A percentile compares a stretch with the other conserved stretches of the same genome.
Conservation (phyloP, 2,113 vertebrate species). For the Anarhynchus alexandrinus region DNA sequence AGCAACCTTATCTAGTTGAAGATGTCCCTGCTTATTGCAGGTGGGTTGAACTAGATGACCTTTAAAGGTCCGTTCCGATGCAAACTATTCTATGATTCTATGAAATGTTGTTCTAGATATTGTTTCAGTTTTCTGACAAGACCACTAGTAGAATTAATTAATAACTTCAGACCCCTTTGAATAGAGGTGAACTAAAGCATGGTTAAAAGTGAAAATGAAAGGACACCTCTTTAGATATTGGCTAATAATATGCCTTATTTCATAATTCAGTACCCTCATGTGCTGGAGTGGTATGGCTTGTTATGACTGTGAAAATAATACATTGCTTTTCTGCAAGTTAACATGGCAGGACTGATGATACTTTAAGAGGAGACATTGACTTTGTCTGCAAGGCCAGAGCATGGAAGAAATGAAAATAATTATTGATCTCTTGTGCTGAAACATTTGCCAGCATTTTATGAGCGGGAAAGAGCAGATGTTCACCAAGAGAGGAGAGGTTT, state of each 20-base stretch:
- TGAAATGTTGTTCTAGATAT: not conserved
- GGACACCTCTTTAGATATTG: not conserved
- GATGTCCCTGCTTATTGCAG: not conserved
- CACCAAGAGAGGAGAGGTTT: not conserved
- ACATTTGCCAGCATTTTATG: not conserved
- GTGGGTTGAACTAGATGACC: not conserved
- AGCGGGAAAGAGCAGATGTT: constrained; percentile 16
- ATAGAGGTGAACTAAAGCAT: not conserved
- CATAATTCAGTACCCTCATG: not conserved
- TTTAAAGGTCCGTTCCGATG: not conserved
- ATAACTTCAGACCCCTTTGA: not conserved
- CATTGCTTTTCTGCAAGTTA: not conserved
- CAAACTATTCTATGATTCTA: not conserved
- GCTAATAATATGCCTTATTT: not conserved
- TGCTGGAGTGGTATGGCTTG: not conserved
- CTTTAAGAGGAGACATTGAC: not conserved
- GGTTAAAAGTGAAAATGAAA: not conserved
- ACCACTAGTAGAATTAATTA: not conserved
- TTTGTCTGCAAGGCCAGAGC: not conserved
- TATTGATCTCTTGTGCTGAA: not conserved
- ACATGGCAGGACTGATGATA: not conserved
- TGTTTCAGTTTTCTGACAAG: not conserved
- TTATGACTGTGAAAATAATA: not conserved
- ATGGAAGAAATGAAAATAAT: constrained; percentile 24
- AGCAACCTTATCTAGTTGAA: not conserved